Conservation (phyloP, 2,888 invertebrate genomes). For the Sphaerophoria rueppellii region DNA sequence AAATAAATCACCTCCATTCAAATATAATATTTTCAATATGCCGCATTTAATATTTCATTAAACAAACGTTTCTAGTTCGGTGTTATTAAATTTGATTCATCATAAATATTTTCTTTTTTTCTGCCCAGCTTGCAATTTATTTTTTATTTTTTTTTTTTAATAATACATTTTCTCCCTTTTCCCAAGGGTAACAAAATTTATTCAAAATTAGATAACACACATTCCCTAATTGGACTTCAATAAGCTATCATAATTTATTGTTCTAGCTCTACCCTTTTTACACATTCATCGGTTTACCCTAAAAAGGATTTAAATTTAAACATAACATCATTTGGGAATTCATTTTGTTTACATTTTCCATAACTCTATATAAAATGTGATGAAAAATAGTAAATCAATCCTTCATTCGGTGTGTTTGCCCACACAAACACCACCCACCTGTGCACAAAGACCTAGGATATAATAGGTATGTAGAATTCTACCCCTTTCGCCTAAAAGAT, state of each 20-base stretch:
- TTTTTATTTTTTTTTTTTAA: neutral
- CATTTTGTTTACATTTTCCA: conserved; percentile 24
- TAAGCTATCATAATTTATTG: conserved; percentile 45
- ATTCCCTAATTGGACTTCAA: conserved; percentile 39
- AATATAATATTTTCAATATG: too few relatives aligned
- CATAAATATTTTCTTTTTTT: neutral
- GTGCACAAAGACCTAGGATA: neutral
- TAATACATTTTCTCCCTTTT: neutral
- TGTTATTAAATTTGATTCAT: conserved; percentile 3
- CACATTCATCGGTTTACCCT: conserved; percentile 32
- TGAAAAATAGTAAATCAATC: conserved; percentile 38
- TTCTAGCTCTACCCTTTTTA: conserved; percentile 3
- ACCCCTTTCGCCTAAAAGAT: conserved; percentile 13
- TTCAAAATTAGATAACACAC: conserved; percentile 23
- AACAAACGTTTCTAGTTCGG: too few relatives aligned
- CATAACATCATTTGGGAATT: conserved; percentile 36
- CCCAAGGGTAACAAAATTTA: conserved; percentile 1
- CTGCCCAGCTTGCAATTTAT: neutral
- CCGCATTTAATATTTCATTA: too few relatives aligned
- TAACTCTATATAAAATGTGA: conserved; percentile 18
- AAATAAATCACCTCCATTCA: too few relatives aligned
- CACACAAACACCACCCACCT: neutral
- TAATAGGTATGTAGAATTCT: neutral
- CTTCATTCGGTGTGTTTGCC: neutral
- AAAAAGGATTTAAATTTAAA: conserved; percentile 30